Conservation (phyloP, 2,113 vertebrate species). For the Hemiscyllium ocellatum region DNA sequence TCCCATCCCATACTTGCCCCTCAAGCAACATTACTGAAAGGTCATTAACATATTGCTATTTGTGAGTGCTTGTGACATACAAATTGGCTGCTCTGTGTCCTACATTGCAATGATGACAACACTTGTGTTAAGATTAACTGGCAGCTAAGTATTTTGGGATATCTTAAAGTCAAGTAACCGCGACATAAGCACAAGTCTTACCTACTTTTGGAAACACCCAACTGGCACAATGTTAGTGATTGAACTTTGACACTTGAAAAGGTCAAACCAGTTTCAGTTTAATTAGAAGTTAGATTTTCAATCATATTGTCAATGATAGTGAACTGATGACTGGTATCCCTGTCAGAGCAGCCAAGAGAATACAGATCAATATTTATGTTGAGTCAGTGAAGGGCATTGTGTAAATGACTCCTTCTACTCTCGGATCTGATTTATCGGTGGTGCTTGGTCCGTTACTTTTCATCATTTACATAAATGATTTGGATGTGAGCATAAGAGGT, state of each 20-base stretch:
- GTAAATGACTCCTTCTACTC: neutral
- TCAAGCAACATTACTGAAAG: neutral
- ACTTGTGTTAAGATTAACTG: neutral
- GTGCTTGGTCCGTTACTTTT: too few relatives aligned
- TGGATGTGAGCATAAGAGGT: too few relatives aligned
- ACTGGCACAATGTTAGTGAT: neutral
- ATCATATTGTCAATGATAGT: too few relatives aligned
- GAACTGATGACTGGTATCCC: neutral
- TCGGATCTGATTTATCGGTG: too few relatives aligned
- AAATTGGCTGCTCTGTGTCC: neutral
- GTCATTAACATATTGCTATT: neutral
- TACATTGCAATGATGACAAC: neutral
- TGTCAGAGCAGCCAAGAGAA: conserved; percentile 23
- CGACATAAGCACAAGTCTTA: neutral
- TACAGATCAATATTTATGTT: conserved; percentile 13
- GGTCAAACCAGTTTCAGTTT: neutral
- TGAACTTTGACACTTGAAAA: neutral
- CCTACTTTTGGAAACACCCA: neutral
- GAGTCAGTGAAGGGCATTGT: neutral
- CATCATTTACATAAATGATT: too few relatives aligned
- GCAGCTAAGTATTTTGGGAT: neutral
- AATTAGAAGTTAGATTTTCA: too few relatives aligned
- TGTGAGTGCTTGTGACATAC: neutral
- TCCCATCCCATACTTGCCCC: neutral
- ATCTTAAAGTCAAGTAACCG: neutral